Percentiles rank a stretch among this genome's conserved stretches.
phyloP scores from a whole-genome alignment of 2,888 invertebrate species.

The Stomorhina lunata region DNA sequence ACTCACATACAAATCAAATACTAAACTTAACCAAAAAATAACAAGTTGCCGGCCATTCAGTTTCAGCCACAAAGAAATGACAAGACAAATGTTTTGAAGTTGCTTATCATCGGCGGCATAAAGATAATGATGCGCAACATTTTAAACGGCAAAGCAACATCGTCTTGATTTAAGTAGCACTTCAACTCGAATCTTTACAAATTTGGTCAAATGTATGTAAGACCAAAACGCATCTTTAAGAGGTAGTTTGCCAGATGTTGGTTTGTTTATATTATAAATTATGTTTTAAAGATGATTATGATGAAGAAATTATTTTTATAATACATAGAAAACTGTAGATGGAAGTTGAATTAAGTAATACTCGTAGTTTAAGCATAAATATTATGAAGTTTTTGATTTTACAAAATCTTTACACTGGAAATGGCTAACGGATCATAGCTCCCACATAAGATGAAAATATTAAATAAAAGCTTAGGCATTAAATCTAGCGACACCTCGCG shows the following conservation, averaged over 20 bases:
- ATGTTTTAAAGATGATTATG: background rate
- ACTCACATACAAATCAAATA: conserved; percentile 3
- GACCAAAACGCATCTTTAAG: background rate
- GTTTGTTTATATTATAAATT: background rate
- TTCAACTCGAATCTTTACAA: background rate
- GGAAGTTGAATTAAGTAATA: background rate
- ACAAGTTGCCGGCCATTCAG: conserved; percentile 27
- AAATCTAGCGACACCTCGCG: too few species aligned
- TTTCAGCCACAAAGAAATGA: conserved; percentile 20
- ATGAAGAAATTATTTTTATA: conserved; percentile 3
- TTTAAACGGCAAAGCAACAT: background rate
- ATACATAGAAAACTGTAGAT: background rate
- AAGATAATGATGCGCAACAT: background rate
- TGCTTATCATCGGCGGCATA: too few species aligned
- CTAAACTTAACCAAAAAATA: background rate
- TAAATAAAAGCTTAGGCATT: too few species aligned
- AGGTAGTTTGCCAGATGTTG: conserved; percentile 23
- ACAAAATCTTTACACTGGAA: too few species aligned
- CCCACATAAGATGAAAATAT: too few species aligned
- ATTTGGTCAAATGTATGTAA: conserved; percentile 13
- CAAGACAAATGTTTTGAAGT: background rate
- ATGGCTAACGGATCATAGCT: too few species aligned
- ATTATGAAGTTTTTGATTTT: too few species aligned
- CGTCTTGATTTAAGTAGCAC: background rate
- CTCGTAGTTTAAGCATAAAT: too few species aligned